Evolutionary conservation across 2,113 vertebrate species (phyloP).

Genomic region (Channa maculata): DNA sequence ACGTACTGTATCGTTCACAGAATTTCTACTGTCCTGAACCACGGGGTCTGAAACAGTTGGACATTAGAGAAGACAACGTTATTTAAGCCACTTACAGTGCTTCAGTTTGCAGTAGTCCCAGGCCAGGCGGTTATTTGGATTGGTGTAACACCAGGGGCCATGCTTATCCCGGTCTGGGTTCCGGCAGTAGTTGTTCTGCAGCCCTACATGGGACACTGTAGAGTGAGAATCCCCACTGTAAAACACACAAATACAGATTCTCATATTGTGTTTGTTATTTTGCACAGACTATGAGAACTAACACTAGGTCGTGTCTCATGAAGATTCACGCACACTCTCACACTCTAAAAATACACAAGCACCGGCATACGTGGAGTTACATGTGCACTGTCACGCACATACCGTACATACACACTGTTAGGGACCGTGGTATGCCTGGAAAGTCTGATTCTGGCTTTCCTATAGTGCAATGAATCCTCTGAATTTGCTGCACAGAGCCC

Average conservation of each 20-base stretch:
- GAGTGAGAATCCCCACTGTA: constrained; percentile 82
- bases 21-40: background rate
- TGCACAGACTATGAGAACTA: constrained; percentile 42
- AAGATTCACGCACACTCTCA: constrained; percentile 26
- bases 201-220: constrained; percentile 83
- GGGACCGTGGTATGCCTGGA: constrained; percentile 36
- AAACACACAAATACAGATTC: constrained; percentile 74
- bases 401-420: constrained; percentile 19
- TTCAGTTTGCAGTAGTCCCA: constrained; percentile 98
- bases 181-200: constrained; percentile 94
- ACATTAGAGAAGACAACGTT: constrained; percentile 1
- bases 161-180: constrained; percentile 96
- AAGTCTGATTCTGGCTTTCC: constrained; percentile 55
- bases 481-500: constrained; percentile 50
- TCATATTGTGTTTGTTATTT: constrained; percentile 67
- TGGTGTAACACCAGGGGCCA: constrained; percentile 97
- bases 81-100: constrained; percentile 87
- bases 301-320: constrained; percentile 22
- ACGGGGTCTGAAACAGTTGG: constrained; percentile 11
- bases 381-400: constrained; percentile 13
- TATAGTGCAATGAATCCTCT: constrained; percentile 59
- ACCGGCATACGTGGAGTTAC: background rate
- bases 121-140: constrained; percentile 86
- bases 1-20: background rate
- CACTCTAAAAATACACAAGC: constrained; percentile 27